These are phyloP conservation scores for Staurois parvus DNA, from an alignment of 2,797 vertebrate species.

Conservation along the genomic window DNA sequence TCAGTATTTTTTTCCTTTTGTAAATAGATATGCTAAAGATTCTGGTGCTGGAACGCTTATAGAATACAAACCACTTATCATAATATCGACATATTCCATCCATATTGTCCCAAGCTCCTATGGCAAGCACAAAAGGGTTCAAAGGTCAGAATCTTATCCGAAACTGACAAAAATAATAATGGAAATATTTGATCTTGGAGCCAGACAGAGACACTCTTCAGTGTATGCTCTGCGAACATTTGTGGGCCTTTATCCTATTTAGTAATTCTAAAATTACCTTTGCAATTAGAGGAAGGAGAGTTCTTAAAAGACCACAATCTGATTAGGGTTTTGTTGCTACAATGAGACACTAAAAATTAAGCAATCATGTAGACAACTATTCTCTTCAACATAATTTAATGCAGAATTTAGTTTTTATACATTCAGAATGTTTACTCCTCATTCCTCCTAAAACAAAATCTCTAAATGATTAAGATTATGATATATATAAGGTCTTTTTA, in stretches of 20 bases:
- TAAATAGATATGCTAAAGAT: background rate
- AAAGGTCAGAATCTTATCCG: background rate
- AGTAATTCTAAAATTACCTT: background rate
- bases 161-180: constrained; percentile 17
- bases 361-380: background rate
- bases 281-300: background rate
- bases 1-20: background rate
- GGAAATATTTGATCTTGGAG: background rate
- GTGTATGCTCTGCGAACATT: background rate
- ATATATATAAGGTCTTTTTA: no score
- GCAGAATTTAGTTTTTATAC: background rate
- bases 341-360: background rate
- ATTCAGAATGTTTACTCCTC: no score
- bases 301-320: background rate
- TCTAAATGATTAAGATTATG: no score
- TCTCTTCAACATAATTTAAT: background rate
- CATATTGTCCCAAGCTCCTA: background rate
- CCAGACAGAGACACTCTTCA: background rate
- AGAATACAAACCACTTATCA: background rate
- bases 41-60: background rate
- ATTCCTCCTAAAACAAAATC: no score
- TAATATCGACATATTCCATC: background rate
- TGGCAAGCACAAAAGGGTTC: constrained; percentile 1
- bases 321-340: background rate
- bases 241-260: background rate